Conservation (phyloP, 2,113 vertebrate genomes). For the Stictonetta naevosa region DNA sequence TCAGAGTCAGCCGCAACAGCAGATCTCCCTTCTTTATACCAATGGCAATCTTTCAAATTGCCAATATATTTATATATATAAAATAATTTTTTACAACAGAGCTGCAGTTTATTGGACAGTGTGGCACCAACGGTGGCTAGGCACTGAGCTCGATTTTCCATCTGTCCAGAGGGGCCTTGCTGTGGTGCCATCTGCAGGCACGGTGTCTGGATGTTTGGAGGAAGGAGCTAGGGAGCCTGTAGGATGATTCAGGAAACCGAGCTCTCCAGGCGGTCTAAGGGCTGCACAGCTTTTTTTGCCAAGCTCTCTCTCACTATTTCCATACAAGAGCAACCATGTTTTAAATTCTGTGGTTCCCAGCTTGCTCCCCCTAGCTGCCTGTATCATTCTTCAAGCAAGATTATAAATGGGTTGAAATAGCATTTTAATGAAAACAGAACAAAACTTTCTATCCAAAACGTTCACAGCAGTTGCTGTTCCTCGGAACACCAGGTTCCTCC, state of each 20-base stretch:
- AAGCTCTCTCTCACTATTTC: background rate
- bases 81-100: background rate
- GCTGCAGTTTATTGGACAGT: background rate
- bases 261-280: background rate
- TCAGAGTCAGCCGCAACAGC: background rate
- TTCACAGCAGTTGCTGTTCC: background rate
- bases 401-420: background rate
- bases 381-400: background rate
- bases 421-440: background rate
- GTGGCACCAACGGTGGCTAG: background rate
- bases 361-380: background rate
- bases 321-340: background rate
- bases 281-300: background rate
- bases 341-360: background rate
- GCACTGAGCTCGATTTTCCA: background rate
- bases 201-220: background rate
- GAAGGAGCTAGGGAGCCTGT: background rate
- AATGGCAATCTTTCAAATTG: background rate
- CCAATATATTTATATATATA: accelerated
- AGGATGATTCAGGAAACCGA: background rate
- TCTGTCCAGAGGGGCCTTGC: background rate
- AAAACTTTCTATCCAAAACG: background rate
- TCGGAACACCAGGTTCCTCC: background rate
- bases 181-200: constrained; percentile 54
- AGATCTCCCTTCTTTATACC: background rate